Evolutionary conservation across 2,113 vertebrate species (phyloP).

Genomic region (Excalfactoria chinensis): DNA sequence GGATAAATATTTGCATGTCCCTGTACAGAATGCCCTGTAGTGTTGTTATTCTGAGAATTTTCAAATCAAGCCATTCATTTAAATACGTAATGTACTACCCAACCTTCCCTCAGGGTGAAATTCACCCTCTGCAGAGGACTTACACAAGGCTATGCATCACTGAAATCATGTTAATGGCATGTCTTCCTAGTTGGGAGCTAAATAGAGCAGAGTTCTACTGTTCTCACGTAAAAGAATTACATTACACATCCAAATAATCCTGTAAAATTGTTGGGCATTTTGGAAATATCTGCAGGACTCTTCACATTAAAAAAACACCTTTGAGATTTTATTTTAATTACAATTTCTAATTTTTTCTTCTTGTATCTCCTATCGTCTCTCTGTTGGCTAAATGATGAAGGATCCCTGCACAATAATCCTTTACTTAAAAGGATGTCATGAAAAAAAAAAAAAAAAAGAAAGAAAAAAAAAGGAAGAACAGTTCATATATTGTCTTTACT

Average conservation of each 20-base stretch:
- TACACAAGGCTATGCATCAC: background rate
- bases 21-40: background rate
- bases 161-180: background rate
- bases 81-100: background rate
- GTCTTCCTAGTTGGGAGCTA: background rate
- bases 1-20: background rate
- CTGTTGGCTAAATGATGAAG: background rate
- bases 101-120: constrained; percentile 7
- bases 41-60: background rate
- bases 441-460: background rate
- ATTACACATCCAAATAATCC: background rate
- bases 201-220: background rate
- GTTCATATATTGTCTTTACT: background rate
- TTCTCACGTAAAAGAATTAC: background rate
- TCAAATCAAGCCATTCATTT: background rate
- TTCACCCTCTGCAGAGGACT: background rate
- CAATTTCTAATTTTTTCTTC: background rate
- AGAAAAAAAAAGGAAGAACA: background rate
- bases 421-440: background rate
- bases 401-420: background rate
- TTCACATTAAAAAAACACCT: background rate
- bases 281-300: background rate
- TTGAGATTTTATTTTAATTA: background rate
- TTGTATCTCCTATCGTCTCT: background rate
- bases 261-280: background rate